Base-by-base conservation (phyloP, 2,113 vertebrate species). In the Pelecanus crispus region DNA sequence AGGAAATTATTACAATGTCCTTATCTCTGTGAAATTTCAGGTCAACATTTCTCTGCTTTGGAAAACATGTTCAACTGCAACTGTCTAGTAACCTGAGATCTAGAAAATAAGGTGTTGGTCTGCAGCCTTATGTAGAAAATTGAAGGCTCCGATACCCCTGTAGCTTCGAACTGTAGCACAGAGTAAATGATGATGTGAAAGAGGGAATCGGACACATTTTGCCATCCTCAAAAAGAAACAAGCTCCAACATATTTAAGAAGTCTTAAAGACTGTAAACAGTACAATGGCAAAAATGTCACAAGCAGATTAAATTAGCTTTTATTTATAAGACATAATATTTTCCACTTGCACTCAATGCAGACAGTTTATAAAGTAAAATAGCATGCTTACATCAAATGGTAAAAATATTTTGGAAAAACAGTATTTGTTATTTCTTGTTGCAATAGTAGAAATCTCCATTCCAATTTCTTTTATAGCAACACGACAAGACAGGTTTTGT, bases 241-340 rank as follows among this genome's bases (percentile, higher is more conserved):
- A 44, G 10, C 11, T 94, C 45, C n/a, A 86, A 62, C 16, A 31
- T 26, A 77, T 45, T 74, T 44, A 66, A 66, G 13, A 58, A 59
- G 52, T 63, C 75, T 70, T 79, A 71, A 89, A 95, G 40, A 74
- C 3, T 79, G 40, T 65, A 89, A 94, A 82, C 38, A 87, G 55
- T 47, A 84, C 29, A 89, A 88, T 12, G 44, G 40, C 26, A 92
- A 87, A 92, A 86, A 71, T 52, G 85, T 40, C 49, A 52, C 31
- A 59, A 44, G 49, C 26, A 80, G 66, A 88, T 90, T 87, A 95
- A 95, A 71, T 79, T 80, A 75, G 61, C 26, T 65, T 95, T 90
- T 56, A 81, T 92, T 92, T 92, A 45, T 61, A 95, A 90, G 62
- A 93, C 66, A 55, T 45, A 95, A 92, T 81, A 91, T 47, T 95